Percentiles rank a stretch among this genome's conserved stretches.
Conservation (phyloP, 2,888 invertebrate genomes). For the Netelia inedita region DNA sequence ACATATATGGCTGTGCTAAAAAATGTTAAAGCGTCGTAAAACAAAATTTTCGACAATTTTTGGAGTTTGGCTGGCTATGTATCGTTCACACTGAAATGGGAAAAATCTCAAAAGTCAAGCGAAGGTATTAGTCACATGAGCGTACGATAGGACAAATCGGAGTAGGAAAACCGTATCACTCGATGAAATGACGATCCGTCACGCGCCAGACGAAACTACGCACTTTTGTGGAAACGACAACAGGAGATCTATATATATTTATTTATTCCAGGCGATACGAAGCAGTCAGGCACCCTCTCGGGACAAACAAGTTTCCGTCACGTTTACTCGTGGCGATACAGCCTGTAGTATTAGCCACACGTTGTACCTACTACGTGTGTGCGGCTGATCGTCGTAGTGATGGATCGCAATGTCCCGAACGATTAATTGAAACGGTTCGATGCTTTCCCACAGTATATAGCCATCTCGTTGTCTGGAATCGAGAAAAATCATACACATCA, state of each 20-base stretch:
- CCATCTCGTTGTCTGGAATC: constrained; percentile 59
- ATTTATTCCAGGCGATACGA: constrained; percentile 5
- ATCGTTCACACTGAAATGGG: neutral
- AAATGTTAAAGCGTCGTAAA: too few relatives aligned
- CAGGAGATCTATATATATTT: constrained; percentile 64
- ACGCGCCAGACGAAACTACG: constrained; percentile 55
- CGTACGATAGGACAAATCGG: constrained; percentile 23
- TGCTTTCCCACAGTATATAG: constrained; percentile 71
- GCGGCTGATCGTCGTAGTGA: constrained; percentile 63
- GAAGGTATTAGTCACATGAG: constrained; percentile 7
- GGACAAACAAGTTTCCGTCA: constrained; percentile 76
- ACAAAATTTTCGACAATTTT: too few relatives aligned
- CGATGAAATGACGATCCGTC: constrained; percentile 70
- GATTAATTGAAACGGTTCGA: constrained; percentile 67
- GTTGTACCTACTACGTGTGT: constrained; percentile 38
- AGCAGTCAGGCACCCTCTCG: constrained; percentile 70
- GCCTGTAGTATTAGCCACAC: constrained; percentile 33
- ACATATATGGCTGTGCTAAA: too few relatives aligned
- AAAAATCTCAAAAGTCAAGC: neutral
- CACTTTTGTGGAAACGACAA: constrained; percentile 75
- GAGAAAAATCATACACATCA: constrained; percentile 50
- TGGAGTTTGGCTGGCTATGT: too few relatives aligned
- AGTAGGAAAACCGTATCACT: constrained; percentile 37
- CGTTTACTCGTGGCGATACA: constrained; percentile 65
- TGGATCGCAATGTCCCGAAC: constrained; percentile 68